Base-by-base conservation (phyloP, 2,888 invertebrate genomes). In the Spodoptera littoralis region DNA sequence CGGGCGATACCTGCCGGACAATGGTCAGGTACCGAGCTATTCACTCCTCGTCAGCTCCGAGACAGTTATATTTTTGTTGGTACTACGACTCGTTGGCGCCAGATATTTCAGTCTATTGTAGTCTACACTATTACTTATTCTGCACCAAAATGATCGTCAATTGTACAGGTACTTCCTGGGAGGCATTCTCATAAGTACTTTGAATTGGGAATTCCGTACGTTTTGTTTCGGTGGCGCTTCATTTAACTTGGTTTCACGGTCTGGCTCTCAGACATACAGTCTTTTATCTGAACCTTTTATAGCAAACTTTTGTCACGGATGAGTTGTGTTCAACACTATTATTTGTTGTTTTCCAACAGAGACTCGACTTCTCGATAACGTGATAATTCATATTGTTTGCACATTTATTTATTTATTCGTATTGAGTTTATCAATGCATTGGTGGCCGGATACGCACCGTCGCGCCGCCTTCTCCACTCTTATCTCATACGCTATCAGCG, bases 61-160 rank as follows among this genome's bases (percentile, higher is more conserved):
- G 69, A 89, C 92, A 90, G 92, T 92, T 92, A 92, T 86, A 83
- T 87, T 86, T 83, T 87, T 86, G 83, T 88, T 83, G 72, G 70
- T 62, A 69, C 57, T 54, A 45, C 92, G 92, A 88, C 91, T 60
- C 68, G 79, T 83, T 90, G 93, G 93, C 94, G 94, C 94, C 94
- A 89, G 86, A 86, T 84, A 82, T 83, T 81, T 82, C 80, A 64
- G 76, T 67, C 86, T 80, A 88, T 90, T 92, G 90, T 92, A 27
- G 66, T 72, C 66, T 67, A 57, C 56, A 62, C 79, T 75, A 79
- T 82, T 84, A 73, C 70, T 80, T 81, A 82, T 88, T 85, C 81
- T 68, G 73, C 60, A 65, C 75, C 64, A 70, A 65, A 75, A 83
- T 73, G 73, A 81, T 79, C 74, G 73, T 71, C 80, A 82, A 72